A percentile compares a stretch with the other conserved stretches of the same genome.
phyloP scores from a whole-genome alignment of 2,113 vertebrate genomes.

The Montifringilla adamsi region DNA sequence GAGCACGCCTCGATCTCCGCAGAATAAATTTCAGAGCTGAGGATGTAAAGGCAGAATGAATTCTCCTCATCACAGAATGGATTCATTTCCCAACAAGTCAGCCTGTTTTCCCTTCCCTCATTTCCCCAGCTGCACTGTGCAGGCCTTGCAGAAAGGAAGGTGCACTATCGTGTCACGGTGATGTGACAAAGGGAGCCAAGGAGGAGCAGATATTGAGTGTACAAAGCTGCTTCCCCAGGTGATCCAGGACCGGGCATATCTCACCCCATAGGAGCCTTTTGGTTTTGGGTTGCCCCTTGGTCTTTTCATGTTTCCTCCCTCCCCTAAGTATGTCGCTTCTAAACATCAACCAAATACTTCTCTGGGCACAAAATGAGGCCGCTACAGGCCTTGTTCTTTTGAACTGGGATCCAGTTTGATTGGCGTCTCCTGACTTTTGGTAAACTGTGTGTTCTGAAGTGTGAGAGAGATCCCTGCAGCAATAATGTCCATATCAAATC shows the following conservation, averaged over 20 bases:
- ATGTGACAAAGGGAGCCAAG: not conserved
- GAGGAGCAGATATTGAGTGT: not conserved
- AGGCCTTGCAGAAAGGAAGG: not conserved
- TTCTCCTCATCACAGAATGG: not conserved
- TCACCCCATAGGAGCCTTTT: not conserved
- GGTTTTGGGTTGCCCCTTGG: not conserved
- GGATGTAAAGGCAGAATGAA: not conserved
- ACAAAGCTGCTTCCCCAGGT: not conserved
- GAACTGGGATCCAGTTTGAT: not conserved
- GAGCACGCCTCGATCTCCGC: not conserved
- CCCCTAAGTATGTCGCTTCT: constrained; percentile 14
- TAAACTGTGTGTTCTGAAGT: constrained; percentile 36
- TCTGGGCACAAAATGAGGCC: constrained; percentile 24
- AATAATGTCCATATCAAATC: constrained; percentile 55
- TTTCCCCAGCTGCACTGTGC: not conserved
- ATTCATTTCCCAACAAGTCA: not conserved
- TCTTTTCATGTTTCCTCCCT: constrained; percentile 29
- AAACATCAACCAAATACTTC: constrained; percentile 25
- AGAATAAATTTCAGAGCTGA: not conserved
- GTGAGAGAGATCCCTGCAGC: constrained; percentile 31
- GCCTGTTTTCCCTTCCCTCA: not conserved
- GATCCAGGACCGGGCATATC: not conserved
- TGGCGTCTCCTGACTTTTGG: constrained; percentile 20
- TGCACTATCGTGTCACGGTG: not conserved
- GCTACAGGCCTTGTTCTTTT: constrained; percentile 13